A percentile compares a stretch with the other conserved stretches of the same genome.
These are phyloP conservation scores for Miniopterus natalensis DNA, from an alignment of 2,113 vertebrate species.

Conservation along the genomic window DNA sequence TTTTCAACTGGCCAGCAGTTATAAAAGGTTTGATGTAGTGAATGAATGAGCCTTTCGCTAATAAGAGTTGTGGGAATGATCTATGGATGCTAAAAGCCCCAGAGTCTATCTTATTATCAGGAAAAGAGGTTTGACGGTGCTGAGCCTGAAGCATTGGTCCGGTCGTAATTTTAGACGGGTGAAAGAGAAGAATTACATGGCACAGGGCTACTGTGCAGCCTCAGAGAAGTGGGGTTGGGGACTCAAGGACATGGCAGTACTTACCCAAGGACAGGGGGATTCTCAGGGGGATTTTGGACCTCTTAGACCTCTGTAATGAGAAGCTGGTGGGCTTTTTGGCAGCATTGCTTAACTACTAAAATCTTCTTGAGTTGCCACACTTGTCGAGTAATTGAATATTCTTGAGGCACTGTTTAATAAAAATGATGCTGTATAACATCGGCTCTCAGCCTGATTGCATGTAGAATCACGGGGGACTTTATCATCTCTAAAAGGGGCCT, in stretches of 20 bases:
- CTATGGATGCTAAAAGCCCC: constrained; percentile 55
- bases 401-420: not conserved
- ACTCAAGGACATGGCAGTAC: not conserved
- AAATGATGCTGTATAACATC: not conserved
- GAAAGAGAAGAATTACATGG: not conserved
- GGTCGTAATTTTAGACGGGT: constrained; percentile 28
- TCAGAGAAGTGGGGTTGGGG: not conserved
- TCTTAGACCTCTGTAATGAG: not conserved
- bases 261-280: not conserved
- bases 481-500: not conserved
- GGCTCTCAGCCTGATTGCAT: not conserved
- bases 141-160: constrained; percentile 17
- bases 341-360: not conserved
- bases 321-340: not conserved
- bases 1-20: constrained; percentile 58
- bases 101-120: constrained; percentile 48
- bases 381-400: constrained; percentile 18
- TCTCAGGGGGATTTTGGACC: not conserved
- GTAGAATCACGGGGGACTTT: not conserved
- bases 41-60: constrained; percentile 53
- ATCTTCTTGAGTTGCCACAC: not conserved
- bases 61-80: constrained; percentile 60
- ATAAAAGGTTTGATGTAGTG: constrained; percentile 67
- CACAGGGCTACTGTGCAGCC: not conserved
- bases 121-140: not conserved